Evolutionary conservation across 2,113 vertebrate genomes (phyloP).

Genomic region (Sisor rabdophorus): DNA sequence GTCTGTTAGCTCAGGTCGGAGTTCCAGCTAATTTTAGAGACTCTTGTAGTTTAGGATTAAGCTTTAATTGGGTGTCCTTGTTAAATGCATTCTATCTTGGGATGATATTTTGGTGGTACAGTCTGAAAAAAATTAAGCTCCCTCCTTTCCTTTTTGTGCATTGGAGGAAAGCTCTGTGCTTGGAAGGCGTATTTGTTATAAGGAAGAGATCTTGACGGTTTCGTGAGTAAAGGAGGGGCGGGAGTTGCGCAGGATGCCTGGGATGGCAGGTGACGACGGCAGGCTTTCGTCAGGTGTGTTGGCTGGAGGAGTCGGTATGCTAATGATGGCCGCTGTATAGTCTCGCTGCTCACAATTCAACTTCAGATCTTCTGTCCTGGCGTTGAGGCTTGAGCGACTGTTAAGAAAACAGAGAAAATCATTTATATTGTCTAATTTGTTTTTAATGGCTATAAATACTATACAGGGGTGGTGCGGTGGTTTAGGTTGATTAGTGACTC

Average conservation of each 20-base stretch:
- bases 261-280: slow-evolving; percentile 68
- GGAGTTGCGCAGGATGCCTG: slow-evolving; percentile 77
- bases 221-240: slow-evolving; percentile 72
- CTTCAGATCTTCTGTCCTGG: slow-evolving; percentile 76
- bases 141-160: slow-evolving; percentile 46
- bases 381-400: slow-evolving; percentile 87
- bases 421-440: not conserved
- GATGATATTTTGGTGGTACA: slow-evolving; percentile 13
- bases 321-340: slow-evolving; percentile 84
- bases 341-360: slow-evolving; percentile 81
- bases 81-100: not conserved
- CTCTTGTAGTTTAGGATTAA: not conserved
- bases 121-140: slow-evolving; percentile 6
- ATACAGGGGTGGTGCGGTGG: no score
- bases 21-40: not conserved
- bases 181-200: slow-evolving; percentile 65
- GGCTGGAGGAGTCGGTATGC: slow-evolving; percentile 84
- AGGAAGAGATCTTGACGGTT: slow-evolving; percentile 83
- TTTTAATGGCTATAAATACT: not conserved
- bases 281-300: slow-evolving; percentile 81
- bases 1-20: not conserved
- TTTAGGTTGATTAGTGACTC: no score
- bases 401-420: slow-evolving; percentile 5
- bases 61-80: slow-evolving; percentile 5
- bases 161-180: slow-evolving; percentile 47